Evolutionary conservation across 2,113 vertebrate species (phyloP).

Genomic region (Gymnobelideus leadbeateri): DNA sequence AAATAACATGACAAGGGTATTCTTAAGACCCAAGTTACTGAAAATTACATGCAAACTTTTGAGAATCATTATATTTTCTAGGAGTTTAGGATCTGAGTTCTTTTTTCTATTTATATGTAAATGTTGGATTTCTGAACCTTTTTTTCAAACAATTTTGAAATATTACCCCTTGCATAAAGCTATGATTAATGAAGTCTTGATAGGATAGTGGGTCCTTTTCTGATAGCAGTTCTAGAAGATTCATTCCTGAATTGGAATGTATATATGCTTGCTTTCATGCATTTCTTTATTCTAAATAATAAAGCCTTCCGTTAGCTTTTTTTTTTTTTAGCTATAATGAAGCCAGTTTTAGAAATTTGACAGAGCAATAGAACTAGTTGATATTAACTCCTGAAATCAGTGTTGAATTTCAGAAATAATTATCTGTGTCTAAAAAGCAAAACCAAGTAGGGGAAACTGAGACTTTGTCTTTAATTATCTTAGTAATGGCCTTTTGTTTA

Average conservation of each 20-base stretch:
- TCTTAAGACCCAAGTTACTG: slow-evolving; percentile 11
- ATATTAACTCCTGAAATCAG: slow-evolving; percentile 26
- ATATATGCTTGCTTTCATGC: neutral
- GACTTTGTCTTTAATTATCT: neutral
- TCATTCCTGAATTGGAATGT: neutral
- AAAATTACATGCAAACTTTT: slow-evolving; percentile 24
- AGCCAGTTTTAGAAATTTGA: neutral
- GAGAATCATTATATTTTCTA: slow-evolving; percentile 44
- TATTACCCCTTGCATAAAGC: slow-evolving; percentile 44
- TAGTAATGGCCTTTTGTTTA: too few relatives aligned
- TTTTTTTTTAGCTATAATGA: slow-evolving; percentile 26
- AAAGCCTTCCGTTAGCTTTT: neutral
- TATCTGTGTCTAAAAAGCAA: neutral
- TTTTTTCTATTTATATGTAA: slow-evolving; percentile 71
- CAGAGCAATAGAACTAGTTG: slow-evolving; percentile 17
- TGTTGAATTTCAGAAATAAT: slow-evolving; percentile 5
- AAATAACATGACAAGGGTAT: slow-evolving; percentile 28
- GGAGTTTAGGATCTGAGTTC: slow-evolving; percentile 3
- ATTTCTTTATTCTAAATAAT: neutral
- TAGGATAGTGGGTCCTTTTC: neutral
- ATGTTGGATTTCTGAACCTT: slow-evolving; percentile 45
- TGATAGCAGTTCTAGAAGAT: neutral
- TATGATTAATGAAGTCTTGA: neutral
- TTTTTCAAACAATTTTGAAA: slow-evolving; percentile 39
- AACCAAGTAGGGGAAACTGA: neutral